These are phyloP conservation scores for Platalea minor DNA, from an alignment of 2,797 vertebrate species.

Conservation along the genomic window DNA sequence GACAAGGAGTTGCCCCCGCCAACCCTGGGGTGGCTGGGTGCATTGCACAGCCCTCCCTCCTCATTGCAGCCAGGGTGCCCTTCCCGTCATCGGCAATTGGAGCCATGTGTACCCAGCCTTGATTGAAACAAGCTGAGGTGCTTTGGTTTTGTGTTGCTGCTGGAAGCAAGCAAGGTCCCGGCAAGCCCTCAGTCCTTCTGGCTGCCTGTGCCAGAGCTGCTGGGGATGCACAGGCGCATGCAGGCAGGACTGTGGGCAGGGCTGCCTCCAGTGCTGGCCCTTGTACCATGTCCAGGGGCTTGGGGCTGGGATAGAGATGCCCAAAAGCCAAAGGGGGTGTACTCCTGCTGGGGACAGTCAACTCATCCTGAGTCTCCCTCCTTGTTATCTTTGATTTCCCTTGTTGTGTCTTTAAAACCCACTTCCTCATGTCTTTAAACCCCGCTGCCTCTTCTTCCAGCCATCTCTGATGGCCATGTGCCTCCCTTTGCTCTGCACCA, in stretches of 20 bases:
- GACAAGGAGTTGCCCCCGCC: not conserved
- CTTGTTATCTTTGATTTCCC: not conserved
- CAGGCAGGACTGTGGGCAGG: not conserved
- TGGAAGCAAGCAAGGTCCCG: not conserved
- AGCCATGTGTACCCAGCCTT: not conserved
- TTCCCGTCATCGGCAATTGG: not conserved
- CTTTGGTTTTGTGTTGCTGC: not conserved
- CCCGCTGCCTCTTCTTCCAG: not conserved
- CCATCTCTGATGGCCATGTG: not conserved
- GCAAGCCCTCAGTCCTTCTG: not conserved
- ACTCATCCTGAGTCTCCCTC: not conserved
- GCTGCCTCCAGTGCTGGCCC: not conserved
- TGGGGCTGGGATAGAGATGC: not conserved
- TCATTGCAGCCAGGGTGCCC: fast-evolving
- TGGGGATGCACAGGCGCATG: not conserved
- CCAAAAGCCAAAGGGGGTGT: not conserved
- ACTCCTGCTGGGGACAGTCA: not conserved
- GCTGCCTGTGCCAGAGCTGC: fast-evolving
- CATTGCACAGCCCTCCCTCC: too few relatives aligned
- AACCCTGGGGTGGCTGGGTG: not conserved
- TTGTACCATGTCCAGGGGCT: too few relatives aligned
- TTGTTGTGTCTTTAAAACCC: not conserved
- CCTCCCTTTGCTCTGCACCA: fast-evolving
- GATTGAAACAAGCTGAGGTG: not conserved
- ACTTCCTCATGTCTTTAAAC: not conserved